Conservation (phyloP, 2,113 vertebrate species). For the Tyto alba region DNA sequence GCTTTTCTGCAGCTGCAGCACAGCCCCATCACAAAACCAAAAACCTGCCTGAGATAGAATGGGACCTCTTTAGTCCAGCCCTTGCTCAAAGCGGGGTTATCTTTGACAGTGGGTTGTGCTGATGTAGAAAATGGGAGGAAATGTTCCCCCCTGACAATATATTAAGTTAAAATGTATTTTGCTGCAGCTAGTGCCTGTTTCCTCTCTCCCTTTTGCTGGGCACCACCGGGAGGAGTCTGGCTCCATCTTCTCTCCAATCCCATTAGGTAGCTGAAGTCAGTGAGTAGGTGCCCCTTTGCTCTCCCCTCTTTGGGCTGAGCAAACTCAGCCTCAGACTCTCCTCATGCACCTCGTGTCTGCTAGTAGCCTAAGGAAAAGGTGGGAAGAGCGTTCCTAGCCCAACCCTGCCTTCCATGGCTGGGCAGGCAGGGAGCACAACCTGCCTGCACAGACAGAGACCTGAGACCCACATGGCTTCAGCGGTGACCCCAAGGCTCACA, state of each 20-base stretch:
- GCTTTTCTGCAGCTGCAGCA: not conserved
- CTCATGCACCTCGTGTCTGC: not conserved
- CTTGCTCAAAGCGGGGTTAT: not conserved
- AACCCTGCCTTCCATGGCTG: rapidly evolving
- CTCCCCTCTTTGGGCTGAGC: not conserved
- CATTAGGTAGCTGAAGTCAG: not conserved
- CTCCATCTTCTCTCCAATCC: not conserved
- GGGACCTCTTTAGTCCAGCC: not conserved
- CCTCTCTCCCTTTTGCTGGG: not conserved
- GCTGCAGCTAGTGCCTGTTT: not conserved
- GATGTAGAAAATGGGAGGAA: not conserved
- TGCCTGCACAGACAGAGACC: not conserved
- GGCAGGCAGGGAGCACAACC: not conserved
- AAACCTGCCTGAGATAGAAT: not conserved
- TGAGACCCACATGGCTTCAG: not conserved
- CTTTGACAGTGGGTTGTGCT: not conserved
- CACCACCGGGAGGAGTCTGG: not conserved
- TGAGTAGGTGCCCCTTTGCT: not conserved
- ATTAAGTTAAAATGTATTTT: not conserved
- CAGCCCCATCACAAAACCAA: not conserved
- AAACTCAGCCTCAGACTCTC: not conserved
- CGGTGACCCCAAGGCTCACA: not conserved
- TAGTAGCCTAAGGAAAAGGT: not conserved
- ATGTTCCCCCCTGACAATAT: not conserved
- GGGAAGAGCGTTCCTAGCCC: not conserved